Evolutionary conservation across 2,797 vertebrate species (phyloP).

Genomic region (Eptatretus atami): DNA sequence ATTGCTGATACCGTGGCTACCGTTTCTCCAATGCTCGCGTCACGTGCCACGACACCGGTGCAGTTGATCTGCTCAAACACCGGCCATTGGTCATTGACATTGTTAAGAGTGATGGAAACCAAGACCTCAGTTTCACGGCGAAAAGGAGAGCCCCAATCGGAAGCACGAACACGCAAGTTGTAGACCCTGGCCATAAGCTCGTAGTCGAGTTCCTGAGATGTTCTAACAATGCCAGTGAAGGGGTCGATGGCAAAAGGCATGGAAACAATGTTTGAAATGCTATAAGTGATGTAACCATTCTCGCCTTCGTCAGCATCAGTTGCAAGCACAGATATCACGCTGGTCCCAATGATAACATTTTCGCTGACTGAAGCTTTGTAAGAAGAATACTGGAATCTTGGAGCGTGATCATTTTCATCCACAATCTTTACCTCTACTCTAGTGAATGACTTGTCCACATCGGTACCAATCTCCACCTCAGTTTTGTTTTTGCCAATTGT

Average conservation of each 20-base stretch:
- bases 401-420: conserved; percentile 65
- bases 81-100: conserved; percentile 72
- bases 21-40: conserved; percentile 43
- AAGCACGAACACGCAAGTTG: conserved; percentile 58
- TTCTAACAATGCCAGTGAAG: conserved; percentile 59
- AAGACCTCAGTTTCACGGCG: conserved; percentile 78
- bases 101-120: conserved; percentile 50
- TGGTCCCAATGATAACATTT: conserved; percentile 38
- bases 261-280: conserved; percentile 40
- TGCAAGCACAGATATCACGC: conserved; percentile 33
- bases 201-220: conserved; percentile 54
- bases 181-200: conserved; percentile 59
- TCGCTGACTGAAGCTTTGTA: conserved; percentile 65
- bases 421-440: conserved; percentile 31
- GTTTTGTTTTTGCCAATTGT: conserved; percentile 28
- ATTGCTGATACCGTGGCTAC: conserved; percentile 82
- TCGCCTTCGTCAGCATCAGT: conserved; percentile 54
- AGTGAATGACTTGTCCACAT: conserved; percentile 28
- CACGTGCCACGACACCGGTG: conserved; percentile 47
- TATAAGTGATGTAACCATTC: conserved; percentile 90
- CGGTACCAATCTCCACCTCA: conserved; percentile 30
- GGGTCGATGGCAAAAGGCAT: conserved; percentile 70
- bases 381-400: conserved; percentile 32
- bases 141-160: conserved; percentile 87
- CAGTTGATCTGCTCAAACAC: conserved; percentile 78